These are phyloP conservation scores for Phenganax marumi DNA, from an alignment of 92 coral and sea anemone species.

Conservation along the genomic window DNA sequence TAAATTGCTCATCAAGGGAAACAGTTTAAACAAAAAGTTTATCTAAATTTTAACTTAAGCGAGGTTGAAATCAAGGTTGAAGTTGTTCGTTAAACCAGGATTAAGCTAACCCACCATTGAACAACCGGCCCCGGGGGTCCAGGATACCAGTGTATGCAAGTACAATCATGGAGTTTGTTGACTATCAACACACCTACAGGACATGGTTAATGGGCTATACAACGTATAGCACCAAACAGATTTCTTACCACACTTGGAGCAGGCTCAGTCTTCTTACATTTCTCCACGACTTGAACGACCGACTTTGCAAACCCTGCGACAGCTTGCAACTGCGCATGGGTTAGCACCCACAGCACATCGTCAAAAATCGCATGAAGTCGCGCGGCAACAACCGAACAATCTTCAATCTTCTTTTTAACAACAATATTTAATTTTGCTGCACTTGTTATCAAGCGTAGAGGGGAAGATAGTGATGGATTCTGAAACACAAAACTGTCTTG, in stretches of 20 bases:
- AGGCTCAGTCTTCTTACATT: conserved; percentile 58
- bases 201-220: conserved; percentile 49
- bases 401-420: conserved; percentile 85
- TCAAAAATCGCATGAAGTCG: conserved; percentile 79
- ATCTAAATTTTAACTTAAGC: no score
- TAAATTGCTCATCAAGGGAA: no score
- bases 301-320: conserved; percentile 76
- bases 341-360: conserved; percentile 89
- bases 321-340: conserved; percentile 83
- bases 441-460: conserved; percentile 89
- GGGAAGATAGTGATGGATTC: conserved; percentile 66
- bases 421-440: conserved; percentile 83
- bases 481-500: conserved; percentile 31
- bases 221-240: not conserved
- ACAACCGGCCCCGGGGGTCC: no score
- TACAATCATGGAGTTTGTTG: no score
- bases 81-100: no score
- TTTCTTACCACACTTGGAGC: conserved; percentile 59
- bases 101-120: no score
- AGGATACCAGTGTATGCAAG: no score
- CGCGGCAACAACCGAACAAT: conserved; percentile 92
- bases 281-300: conserved; percentile 65
- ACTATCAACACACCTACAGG: conserved; percentile 42
- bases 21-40: no score
- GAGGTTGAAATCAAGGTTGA: no score